These are phyloP conservation scores for Odontamblyopus rebecca DNA, from an alignment of 2,797 vertebrate genomes.

Conservation along the genomic window DNA sequence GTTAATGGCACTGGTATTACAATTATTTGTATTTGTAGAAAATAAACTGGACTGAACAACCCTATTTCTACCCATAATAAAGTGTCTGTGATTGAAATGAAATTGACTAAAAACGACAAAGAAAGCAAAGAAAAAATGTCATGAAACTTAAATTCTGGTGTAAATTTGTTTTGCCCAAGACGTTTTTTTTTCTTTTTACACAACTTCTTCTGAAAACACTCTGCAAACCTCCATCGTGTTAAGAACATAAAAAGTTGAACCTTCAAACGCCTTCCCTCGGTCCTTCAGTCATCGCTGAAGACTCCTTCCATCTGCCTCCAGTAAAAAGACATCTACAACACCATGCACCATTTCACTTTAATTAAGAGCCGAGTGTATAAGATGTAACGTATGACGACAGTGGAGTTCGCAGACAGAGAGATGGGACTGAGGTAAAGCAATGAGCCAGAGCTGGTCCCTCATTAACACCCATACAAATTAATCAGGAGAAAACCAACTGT, in stretches of 20 bases:
- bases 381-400: slow-evolving; percentile 8
- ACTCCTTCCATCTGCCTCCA: slow-evolving; percentile 22
- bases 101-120: no score
- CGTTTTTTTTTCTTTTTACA: not conserved
- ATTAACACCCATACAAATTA: slow-evolving; percentile 3
- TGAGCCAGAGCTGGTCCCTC: slow-evolving; percentile 4
- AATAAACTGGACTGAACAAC: no score
- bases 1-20: no score
- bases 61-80: no score
- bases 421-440: slow-evolving; percentile 4
- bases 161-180: not conserved
- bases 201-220: not conserved
- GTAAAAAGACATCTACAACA: slow-evolving; percentile 21
- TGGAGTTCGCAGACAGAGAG: slow-evolving; percentile 1
- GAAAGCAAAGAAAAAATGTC: no score
- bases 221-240: not conserved
- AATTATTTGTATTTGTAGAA: no score
- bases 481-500: slow-evolving; percentile 5
- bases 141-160: no score
- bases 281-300: not conserved
- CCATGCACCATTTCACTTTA: slow-evolving; percentile 51
- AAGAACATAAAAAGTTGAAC: not conserved
- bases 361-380: slow-evolving; percentile 43
- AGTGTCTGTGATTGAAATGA: no score
- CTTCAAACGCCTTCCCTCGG: not conserved